phyloP scores from a whole-genome alignment of 2,113 vertebrate species.

The Ceyx cyanopectus region DNA sequence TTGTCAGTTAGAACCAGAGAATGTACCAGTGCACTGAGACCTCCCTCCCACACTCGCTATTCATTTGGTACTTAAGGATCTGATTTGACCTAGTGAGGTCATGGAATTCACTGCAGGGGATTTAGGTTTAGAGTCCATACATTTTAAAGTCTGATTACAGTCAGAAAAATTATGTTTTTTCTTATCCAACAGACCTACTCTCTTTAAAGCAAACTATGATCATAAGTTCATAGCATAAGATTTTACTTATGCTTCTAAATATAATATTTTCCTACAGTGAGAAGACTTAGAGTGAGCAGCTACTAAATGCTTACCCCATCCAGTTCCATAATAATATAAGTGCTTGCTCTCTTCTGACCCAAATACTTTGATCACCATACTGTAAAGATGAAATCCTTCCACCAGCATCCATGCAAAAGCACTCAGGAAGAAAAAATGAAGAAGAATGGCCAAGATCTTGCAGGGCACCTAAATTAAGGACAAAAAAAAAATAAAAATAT shows the following conservation, averaged over 20 bases:
- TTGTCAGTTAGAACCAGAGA: background rate
- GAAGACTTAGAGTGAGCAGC: background rate
- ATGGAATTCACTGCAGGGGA: background rate
- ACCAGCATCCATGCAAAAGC: conserved; percentile 97
- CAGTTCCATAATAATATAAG: conserved; percentile 90
- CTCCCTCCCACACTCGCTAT: background rate
- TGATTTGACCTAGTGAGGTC: background rate
- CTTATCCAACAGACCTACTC: background rate
- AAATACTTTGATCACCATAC: conserved; percentile 96
- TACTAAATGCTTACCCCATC: conserved; percentile 86
- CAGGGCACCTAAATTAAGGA: conserved; percentile 83
- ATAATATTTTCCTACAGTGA: background rate
- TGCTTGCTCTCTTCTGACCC: conserved; percentile 95
- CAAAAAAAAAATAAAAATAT: background rate
- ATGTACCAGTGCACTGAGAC: rapidly evolving
- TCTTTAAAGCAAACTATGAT: background rate
- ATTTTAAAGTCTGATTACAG: background rate
- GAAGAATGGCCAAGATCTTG: conserved; percentile 88
- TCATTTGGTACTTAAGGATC: background rate
- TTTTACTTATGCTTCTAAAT: background rate
- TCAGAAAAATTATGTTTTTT: background rate
- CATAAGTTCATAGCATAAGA: background rate
- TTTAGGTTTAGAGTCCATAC: background rate
- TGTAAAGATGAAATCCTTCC: conserved; percentile 96
- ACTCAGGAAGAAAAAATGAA: conserved; percentile 97